Evolutionary conservation across 2,113 vertebrate genomes (phyloP), one percentile per base, ranked within the genome.

Genomic region (Heterotis niloticus): DNA sequence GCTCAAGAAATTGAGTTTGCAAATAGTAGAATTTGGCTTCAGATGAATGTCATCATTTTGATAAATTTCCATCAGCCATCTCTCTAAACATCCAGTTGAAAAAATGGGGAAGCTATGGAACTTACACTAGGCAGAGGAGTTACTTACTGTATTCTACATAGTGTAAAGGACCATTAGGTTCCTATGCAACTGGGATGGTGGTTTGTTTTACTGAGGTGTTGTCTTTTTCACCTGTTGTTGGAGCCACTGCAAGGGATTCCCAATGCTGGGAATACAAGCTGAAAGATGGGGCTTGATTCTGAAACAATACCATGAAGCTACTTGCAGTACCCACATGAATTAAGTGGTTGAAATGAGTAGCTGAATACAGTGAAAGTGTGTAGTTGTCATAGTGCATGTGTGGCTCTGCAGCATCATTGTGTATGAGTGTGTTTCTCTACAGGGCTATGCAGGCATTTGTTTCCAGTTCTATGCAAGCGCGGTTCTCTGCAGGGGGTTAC

Each of bases 401-500:
- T 44, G 34, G 34, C 34, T n/a, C n/a, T 44, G 34, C 34, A 44
- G 34, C 7, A 7, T 44, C 34, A 44, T 44, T 44, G 34, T 72
- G n/a, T 34, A 51, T 34, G 5, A 20, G 20, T 51, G 11, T 72
- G 69, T 14, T 23, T 34, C 69, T n/a, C 24, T 5, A 5, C 51
- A n/a, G 29, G 44, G 77, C 77, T 81, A 34, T 76, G 69, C 34
- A 60, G 52, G 76, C 80, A 52, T 77, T 76, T 78, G 66, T 78
- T 7, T 51, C 74, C 67, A 34, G 54, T 67, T 64, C 69, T 59
- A 64, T 60, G 79, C 62, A 54, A 78, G 64, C 82, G 60, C 75
- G 64, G n/a, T 82, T 86, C 84, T 62, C 79, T 76, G 74, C 80
- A 82, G 84, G 84, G 82, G 82, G 78, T 7, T 44, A 7, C 34